These are phyloP conservation scores for Ferdinandea cuprea DNA, from an alignment of 2,888 invertebrate genomes.

Conservation along the genomic window DNA sequence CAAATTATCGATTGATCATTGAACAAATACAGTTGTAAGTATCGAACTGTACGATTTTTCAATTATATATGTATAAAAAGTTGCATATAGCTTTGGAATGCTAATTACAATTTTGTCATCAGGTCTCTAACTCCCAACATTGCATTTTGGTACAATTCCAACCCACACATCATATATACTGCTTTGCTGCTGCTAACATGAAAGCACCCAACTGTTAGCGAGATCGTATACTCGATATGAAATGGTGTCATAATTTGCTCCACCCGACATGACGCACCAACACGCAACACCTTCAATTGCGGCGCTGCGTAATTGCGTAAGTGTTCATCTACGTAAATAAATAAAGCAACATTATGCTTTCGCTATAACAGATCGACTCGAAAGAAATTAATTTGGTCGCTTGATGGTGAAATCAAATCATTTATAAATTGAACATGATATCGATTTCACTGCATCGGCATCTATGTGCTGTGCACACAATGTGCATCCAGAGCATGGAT, in stretches of 20 bases:
- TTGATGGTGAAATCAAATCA: slow-evolving; percentile 62
- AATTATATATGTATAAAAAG: no score
- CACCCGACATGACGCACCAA: slow-evolving; percentile 44
- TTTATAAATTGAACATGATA: slow-evolving; percentile 68
- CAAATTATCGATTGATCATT: no score
- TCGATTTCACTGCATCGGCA: slow-evolving; percentile 56
- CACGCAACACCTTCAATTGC: slow-evolving; percentile 64
- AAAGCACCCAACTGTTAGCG: slow-evolving; percentile 58
- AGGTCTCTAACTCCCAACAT: no score
- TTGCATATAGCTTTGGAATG: no score
- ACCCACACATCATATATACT: background rate
- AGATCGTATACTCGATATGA: slow-evolving; percentile 51
- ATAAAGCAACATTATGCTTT: slow-evolving; percentile 14
- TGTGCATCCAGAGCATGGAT: slow-evolving; percentile 48
- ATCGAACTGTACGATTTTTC: no score
- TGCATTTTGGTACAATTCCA: no score
- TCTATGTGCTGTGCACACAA: slow-evolving; percentile 46
- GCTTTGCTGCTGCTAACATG: slow-evolving; percentile 46
- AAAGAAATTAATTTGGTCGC: slow-evolving; percentile 67
- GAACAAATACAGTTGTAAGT: no score
- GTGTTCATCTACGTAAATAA: background rate
- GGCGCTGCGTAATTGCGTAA: slow-evolving; percentile 49
- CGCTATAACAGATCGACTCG: slow-evolving; percentile 41
- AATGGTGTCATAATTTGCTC: slow-evolving; percentile 69
- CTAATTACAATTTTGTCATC: no score